Evolutionary conservation across 2,113 vertebrate genomes (phyloP).

Genomic region (Galbula dea): DNA sequence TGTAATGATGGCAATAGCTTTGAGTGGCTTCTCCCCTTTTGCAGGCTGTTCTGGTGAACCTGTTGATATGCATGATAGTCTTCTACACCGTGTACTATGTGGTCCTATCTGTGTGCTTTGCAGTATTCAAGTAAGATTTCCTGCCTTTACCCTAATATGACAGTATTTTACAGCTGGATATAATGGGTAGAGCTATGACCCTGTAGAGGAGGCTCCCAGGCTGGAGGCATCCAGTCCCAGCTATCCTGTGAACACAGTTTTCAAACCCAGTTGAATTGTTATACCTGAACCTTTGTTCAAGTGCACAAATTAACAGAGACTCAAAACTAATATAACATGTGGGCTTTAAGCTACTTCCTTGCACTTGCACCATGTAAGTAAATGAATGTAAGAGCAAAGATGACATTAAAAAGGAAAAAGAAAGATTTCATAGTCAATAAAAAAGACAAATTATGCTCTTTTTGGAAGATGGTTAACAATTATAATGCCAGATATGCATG

Average conservation of each 20-base stretch:
- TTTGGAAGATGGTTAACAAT: background rate
- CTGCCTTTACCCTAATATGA: background rate
- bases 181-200: background rate
- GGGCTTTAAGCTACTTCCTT: background rate
- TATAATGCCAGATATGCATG: background rate
- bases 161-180: background rate
- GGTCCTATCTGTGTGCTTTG: constrained; percentile 78
- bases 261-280: background rate
- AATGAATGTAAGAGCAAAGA: background rate
- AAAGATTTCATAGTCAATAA: background rate
- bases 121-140: constrained; percentile 76
- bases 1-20: too few species aligned
- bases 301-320: background rate
- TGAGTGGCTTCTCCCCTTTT: background rate
- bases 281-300: background rate
- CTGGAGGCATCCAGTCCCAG: background rate
- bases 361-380: background rate
- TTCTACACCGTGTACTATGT: constrained; percentile 83
- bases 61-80: constrained; percentile 77
- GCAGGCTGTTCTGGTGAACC: constrained; percentile 78
- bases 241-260: background rate
- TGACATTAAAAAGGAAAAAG: background rate
- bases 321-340: background rate
- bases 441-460: background rate
- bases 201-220: background rate